phyloP scores from a whole-genome alignment of 2,113 vertebrate genomes.

The Catharus fuscescens region DNA sequence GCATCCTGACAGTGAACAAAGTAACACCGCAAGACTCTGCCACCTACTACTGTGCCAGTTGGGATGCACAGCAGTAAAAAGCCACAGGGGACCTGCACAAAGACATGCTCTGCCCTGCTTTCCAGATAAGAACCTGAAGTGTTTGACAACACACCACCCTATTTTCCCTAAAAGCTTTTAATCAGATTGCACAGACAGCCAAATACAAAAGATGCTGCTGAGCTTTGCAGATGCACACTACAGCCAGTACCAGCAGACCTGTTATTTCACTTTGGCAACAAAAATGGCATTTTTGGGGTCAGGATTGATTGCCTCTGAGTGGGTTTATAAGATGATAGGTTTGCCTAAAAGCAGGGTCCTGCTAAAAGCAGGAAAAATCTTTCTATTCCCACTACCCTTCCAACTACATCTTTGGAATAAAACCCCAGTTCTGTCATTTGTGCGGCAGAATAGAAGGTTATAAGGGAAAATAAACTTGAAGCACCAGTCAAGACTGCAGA shows the following conservation, averaged over 20 bases:
- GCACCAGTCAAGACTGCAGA: not conserved
- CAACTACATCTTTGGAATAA: not conserved
- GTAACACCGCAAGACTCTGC: not conserved
- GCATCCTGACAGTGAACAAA: not conserved
- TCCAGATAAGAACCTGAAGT: not conserved
- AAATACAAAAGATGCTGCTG: not conserved
- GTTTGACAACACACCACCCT: accelerated
- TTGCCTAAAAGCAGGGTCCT: not conserved
- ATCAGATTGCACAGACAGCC: not conserved
- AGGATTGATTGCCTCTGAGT: not conserved
- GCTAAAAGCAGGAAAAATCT: not conserved
- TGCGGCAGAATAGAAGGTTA: not conserved
- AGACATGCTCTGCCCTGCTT: not conserved
- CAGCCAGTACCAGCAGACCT: not conserved
- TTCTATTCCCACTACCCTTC: not conserved
- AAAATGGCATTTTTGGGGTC: not conserved
- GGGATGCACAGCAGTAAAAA: not conserved
- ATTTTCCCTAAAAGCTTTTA: not conserved
- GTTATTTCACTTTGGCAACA: not conserved
- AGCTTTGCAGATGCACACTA: not conserved
- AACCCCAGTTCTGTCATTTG: not conserved
- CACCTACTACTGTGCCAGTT: constrained; percentile 31
- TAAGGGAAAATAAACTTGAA: not conserved
- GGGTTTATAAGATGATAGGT: not conserved
- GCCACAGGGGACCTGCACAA: not conserved